A percentile compares a stretch with the other conserved stretches of the same genome.
Conservation (phyloP, 1,140 invertebrate genomes). For the Saxidomus purpurata region DNA sequence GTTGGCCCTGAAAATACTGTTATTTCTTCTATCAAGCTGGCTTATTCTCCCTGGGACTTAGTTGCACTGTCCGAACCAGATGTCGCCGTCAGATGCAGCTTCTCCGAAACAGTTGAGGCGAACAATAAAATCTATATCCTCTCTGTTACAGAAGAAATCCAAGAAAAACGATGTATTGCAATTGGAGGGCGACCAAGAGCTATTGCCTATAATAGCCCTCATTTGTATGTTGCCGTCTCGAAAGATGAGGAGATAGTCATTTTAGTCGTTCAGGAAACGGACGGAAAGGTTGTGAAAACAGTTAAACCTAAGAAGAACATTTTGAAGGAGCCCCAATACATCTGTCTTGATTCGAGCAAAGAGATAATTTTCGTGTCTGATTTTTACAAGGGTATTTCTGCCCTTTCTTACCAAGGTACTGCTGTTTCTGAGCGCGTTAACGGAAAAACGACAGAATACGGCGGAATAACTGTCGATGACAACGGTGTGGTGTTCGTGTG, state of each 20-base stretch:
- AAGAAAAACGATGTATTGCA: background rate
- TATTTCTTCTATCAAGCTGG: too few relatives aligned
- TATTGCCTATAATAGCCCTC: conserved; percentile 3
- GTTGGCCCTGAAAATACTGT: background rate
- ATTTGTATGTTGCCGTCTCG: conserved; percentile 35
- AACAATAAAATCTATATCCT: too few relatives aligned
- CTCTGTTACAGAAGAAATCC: background rate
- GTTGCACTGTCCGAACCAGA: too few relatives aligned
- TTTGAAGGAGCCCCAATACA: conserved; percentile 51
- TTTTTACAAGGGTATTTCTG: conserved; percentile 38
- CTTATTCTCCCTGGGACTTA: too few relatives aligned
- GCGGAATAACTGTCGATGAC: too few relatives aligned
- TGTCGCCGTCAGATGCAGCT: too few relatives aligned
- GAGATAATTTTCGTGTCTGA: conserved; percentile 45
- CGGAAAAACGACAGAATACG: too few relatives aligned
- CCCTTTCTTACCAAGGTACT: conserved; percentile 24
- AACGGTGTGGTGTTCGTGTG: background rate
- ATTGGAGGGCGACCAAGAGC: too few relatives aligned
- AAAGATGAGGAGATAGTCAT: background rate
- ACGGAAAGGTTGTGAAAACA: conserved; percentile 10
- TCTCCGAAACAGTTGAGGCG: too few relatives aligned
- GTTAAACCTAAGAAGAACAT: conserved; percentile 41
- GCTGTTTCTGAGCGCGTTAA: conserved; percentile 11
- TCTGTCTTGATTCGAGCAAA: too few relatives aligned
- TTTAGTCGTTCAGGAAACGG: background rate